Base-by-base conservation (phyloP, 2,113 vertebrate species). In the Progne subis region DNA sequence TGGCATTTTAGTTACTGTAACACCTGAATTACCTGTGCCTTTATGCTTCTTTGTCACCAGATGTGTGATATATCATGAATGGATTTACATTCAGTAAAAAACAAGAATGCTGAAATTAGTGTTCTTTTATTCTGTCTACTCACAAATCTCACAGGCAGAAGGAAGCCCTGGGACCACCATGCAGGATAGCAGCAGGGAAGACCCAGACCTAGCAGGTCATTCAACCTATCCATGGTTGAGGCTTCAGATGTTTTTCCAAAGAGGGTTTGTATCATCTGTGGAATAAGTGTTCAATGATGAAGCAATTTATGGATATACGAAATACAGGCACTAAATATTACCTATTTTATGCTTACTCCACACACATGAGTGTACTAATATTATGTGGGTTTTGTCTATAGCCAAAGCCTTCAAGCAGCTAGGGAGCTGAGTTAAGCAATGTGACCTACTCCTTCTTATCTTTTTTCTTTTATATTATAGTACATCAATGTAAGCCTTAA, bases 271-370 rank as follows among this genome's bases (percentile, higher is more conserved):
- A 2, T n/a, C 5, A 20, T 29, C 17, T 56, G 15, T 69, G 55
- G 8, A 13, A n/a, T 46, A 37, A 59, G 6, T 1, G 1, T 39
- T 8, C 25, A 46, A 9, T 6, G 29, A 44, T 2, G 3, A 91
- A 93, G 13, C 13, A 52, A 69, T 74, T 46, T 77, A 39, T 46
- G 17, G 15, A 19, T 34, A 32, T 25, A 68, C 4, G 8, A 72
- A 68, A 69, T 34, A 60, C 1, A 71, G 25, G 7, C 14, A 43
- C 6, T 39, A 87, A 56, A 69, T 69, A 29, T 18, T 32, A 16
- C 5, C 4, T 64, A 0, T 43, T 89, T 76, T 60, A 13, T 46
- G 18, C 7, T 43, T 72, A 77, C 20, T 74, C 23, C 25, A 43
- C 43, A 34, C 6, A 56, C 43, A 46, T 50, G 5, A 77, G 55